Evolutionary conservation across 2,888 invertebrate species (phyloP).

Genomic region (Hylaea fasciaria): DNA sequence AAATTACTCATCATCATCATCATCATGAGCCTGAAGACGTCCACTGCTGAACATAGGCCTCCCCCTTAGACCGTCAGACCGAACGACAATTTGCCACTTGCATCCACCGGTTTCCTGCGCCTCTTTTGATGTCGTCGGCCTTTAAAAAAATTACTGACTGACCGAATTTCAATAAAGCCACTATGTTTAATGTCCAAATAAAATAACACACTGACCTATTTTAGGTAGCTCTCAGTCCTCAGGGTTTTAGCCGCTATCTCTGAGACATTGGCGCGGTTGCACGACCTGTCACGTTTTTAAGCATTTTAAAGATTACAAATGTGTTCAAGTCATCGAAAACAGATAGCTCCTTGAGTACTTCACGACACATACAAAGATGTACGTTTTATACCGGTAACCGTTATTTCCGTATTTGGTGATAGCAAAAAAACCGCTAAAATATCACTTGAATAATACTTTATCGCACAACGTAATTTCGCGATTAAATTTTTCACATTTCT

Average conservation of each 20-base stretch:
- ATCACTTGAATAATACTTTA: constrained; percentile 21
- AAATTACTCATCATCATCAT: too few species aligned
- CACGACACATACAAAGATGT: constrained; percentile 35
- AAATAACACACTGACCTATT: constrained; percentile 2
- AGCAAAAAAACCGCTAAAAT: constrained; percentile 28
- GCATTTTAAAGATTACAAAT: constrained; percentile 48
- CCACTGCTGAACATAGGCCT: too few species aligned
- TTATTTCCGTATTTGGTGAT: constrained; percentile 40
- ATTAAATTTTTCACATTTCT: constrained; percentile 36
- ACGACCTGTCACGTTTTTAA: constrained; percentile 45
- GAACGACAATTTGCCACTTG: too few species aligned
- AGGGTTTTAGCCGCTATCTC: constrained; percentile 16
- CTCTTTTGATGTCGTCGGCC: too few species aligned
- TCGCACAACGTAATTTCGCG: constrained; percentile 25
- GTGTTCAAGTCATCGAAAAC: constrained; percentile 45
- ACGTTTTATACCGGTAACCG: constrained; percentile 40
- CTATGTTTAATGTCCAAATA: too few species aligned
- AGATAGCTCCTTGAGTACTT: constrained; percentile 37
- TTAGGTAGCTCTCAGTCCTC: not conserved
- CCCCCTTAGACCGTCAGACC: too few species aligned
- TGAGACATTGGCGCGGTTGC: constrained; percentile 38
- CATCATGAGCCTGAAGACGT: too few species aligned
- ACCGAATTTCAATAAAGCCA: too few species aligned
- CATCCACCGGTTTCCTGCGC: too few species aligned
- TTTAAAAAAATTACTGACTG: too few species aligned